A percentile compares a stretch with the other conserved stretches of the same genome.
These are phyloP conservation scores for Melanotaenia pygmaea DNA, from an alignment of 2,797 vertebrate species.

Conservation along the genomic window DNA sequence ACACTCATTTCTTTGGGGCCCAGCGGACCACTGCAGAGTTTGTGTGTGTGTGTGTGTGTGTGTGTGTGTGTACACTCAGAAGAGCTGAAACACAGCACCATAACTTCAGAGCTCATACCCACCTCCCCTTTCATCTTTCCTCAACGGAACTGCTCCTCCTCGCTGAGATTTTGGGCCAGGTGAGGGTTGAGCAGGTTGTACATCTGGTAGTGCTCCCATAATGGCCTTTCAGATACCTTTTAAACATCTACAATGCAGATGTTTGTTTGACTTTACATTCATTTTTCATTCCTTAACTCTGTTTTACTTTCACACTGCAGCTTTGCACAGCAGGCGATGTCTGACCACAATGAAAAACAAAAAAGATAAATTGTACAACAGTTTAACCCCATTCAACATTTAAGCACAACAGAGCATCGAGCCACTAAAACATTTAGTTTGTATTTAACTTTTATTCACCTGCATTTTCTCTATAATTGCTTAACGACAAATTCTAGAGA, in stretches of 20 bases:
- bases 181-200: constrained; percentile 57
- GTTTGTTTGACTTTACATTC: constrained; percentile 46
- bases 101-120: constrained; percentile 65
- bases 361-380: neutral
- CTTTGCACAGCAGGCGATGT: constrained; percentile 30
- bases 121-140: constrained; percentile 53
- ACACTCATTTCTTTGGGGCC: constrained; percentile 91
- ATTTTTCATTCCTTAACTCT: constrained; percentile 59
- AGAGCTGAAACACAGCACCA: constrained; percentile 64
- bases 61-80: constrained; percentile 41
- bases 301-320: constrained; percentile 17
- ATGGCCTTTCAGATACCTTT: constrained; percentile 59
- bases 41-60: constrained; percentile 14
- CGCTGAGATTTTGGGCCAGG: constrained; percentile 34
- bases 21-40: constrained; percentile 87
- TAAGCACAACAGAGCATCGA: too few relatives aligned
- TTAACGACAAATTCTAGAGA: neutral
- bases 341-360: neutral
- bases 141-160: constrained; percentile 48
- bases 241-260: constrained; percentile 50
- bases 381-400: too few relatives aligned
- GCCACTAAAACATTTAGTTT: constrained; percentile 6
- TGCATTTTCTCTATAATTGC: constrained; percentile 7
- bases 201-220: constrained; percentile 66
- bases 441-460: neutral